A percentile compares a stretch with the other conserved stretches of the same genome.
phyloP scores from a whole-genome alignment of 2,797 vertebrate species.

The Dromococcyx pavoninus region DNA sequence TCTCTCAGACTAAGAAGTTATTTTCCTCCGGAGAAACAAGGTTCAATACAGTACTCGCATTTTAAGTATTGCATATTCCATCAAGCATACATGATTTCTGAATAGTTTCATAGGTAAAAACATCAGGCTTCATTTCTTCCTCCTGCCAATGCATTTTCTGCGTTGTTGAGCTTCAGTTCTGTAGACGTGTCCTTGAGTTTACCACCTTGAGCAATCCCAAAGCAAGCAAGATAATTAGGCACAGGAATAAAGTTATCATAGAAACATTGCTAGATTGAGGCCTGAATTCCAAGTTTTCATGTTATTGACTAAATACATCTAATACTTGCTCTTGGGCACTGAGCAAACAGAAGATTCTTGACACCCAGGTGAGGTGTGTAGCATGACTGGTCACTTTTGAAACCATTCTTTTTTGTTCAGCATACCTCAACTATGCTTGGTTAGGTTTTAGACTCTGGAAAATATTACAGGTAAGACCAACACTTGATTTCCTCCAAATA shows the following conservation, averaged over 20 bases:
- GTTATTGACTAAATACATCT: not conserved
- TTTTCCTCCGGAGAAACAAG: not conserved
- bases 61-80: not conserved
- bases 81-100: not conserved
- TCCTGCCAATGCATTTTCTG: not conserved
- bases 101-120: not conserved
- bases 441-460: not conserved
- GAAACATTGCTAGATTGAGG: not conserved
- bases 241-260: not conserved
- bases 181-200: not conserved
- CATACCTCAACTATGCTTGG: not conserved
- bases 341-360: not conserved
- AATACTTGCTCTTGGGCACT: not conserved
- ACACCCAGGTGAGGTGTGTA: not conserved
- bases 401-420: not conserved
- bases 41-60: not conserved
- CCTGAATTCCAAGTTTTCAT: not conserved
- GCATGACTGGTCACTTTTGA: not conserved
- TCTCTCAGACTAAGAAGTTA: not conserved
- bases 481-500: not conserved
- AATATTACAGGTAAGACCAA: not conserved
- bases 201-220: not conserved
- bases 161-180: not conserved
- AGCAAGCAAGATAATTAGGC: not conserved
- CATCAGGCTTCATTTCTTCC: not conserved